Percentiles rank a stretch among this genome's conserved stretches.
Evolutionary conservation across 2,888 invertebrate genomes (phyloP).

Genomic region (Nyleta sp.): DNA sequence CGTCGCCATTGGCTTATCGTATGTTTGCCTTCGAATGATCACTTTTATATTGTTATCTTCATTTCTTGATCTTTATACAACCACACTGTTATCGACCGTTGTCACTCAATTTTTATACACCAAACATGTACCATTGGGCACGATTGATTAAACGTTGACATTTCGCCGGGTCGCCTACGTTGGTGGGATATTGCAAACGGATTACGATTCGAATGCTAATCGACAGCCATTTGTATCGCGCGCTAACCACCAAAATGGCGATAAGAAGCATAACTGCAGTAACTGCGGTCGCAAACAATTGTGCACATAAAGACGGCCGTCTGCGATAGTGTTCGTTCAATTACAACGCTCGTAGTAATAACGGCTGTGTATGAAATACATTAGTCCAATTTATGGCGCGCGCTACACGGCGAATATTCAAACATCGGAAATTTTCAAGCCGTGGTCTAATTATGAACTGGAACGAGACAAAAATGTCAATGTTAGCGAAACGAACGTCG

Average conservation of each 20-base stretch:
- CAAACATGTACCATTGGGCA: not conserved
- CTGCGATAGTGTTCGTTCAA: slow-evolving; percentile 43
- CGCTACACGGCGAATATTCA: slow-evolving; percentile 29
- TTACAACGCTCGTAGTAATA: slow-evolving; percentile 55
- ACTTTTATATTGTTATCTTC: no score
- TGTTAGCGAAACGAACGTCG: slow-evolving; percentile 25
- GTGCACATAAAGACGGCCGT: slow-evolving; percentile 38
- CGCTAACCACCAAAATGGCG: slow-evolving; percentile 45
- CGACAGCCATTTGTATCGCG: slow-evolving; percentile 34
- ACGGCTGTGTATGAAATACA: slow-evolving; percentile 37
- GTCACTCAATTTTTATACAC: no score
- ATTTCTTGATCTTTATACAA: no score
- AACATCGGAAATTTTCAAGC: slow-evolving; percentile 41
- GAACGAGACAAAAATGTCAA: slow-evolving; percentile 26
- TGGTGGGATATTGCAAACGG: slow-evolving; percentile 14
- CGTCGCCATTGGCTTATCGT: no score
- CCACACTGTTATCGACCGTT: not conserved
- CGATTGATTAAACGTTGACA: slow-evolving; percentile 1
- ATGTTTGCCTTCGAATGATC: no score
- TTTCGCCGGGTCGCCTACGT: not conserved
- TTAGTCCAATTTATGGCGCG: slow-evolving; percentile 46
- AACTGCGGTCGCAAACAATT: slow-evolving; percentile 58
- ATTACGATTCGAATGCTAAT: slow-evolving; percentile 51
- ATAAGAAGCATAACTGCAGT: slow-evolving; percentile 60
- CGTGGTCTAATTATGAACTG: slow-evolving; percentile 26